Percentiles rank a stretch among this genome's conserved stretches.
Conservation (phyloP, 2,797 vertebrate genomes). For the Echiichthys vipera region DNA sequence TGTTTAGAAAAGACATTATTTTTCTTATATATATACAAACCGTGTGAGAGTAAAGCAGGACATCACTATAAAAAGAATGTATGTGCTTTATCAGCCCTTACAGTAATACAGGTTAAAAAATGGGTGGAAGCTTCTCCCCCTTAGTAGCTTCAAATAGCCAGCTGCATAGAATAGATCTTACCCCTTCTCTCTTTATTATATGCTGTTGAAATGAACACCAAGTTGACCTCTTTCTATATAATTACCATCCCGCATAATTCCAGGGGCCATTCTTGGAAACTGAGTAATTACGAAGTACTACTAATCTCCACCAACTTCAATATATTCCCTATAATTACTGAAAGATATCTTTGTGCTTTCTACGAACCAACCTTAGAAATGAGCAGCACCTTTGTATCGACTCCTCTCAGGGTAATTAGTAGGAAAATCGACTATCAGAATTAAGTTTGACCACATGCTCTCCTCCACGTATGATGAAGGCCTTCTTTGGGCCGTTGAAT, state of each 20-base stretch:
- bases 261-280: slow-evolving; percentile 16
- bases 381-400: not conserved
- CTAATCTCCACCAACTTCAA: slow-evolving; percentile 18
- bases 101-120: not conserved
- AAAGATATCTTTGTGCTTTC: not conserved
- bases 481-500: not conserved
- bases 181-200: slow-evolving; percentile 13
- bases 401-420: not conserved
- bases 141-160: slow-evolving; percentile 9
- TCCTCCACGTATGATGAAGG: slow-evolving; percentile 1
- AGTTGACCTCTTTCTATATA: slow-evolving; percentile 35
- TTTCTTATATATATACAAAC: slow-evolving; percentile 26
- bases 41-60: slow-evolving; percentile 15
- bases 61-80: slow-evolving; percentile 18
- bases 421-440: slow-evolving; percentile 13
- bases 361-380: slow-evolving; percentile 3
- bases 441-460: slow-evolving; percentile 9
- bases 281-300: slow-evolving; percentile 17
- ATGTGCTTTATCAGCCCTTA: slow-evolving; percentile 14
- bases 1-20: slow-evolving; percentile 14
- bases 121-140: not conserved
- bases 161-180: not conserved
- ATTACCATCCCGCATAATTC: slow-evolving; percentile 28
- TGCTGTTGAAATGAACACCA: slow-evolving; percentile 23
- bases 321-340: slow-evolving; percentile 15